These are phyloP conservation scores for Eunapius fragilis DNA, from an alignment of 37 sponge, comb jelly and placozoan species.

Conservation along the genomic window DNA sequence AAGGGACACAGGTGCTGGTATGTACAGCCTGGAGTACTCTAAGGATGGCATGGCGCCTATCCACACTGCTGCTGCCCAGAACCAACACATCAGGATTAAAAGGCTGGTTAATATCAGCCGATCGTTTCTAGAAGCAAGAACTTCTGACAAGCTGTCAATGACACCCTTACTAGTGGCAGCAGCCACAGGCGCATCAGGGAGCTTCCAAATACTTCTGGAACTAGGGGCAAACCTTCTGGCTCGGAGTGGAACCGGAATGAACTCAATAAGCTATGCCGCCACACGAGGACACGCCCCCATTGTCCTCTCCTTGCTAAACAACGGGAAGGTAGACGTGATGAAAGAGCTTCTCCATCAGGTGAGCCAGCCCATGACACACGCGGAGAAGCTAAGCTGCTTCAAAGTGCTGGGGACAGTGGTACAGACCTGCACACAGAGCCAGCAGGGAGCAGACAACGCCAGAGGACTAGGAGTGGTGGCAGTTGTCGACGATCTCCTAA, in stretches of 20 bases:
- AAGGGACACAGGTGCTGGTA: background rate
- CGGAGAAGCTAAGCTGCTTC: background rate
- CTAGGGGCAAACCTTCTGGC: slow-evolving; percentile 8
- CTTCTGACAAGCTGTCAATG: background rate
- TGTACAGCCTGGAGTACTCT: background rate
- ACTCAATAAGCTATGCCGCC: slow-evolving; percentile 26
- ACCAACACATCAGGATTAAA: background rate
- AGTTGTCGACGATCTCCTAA: background rate
- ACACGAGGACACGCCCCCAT: slow-evolving; percentile 9
- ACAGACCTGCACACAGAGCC: background rate
- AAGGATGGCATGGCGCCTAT: slow-evolving; percentile 19
- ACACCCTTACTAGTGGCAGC: slow-evolving; percentile 48
- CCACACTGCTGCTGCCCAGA: slow-evolving; percentile 33
- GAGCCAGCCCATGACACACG: background rate
- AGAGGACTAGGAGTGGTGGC: background rate
- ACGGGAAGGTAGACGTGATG: background rate
- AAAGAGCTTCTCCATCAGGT: slow-evolving; percentile 5
- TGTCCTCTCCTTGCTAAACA: background rate
- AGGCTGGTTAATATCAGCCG: background rate
- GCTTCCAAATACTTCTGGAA: slow-evolving; percentile 24
- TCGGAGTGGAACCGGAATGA: background rate
- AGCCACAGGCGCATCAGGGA: background rate
- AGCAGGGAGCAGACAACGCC: background rate
- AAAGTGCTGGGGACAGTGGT: background rate
- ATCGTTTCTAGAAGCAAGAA: background rate